Evolutionary conservation across 92 coral and sea anemone species (phyloP).

Genomic region (Phenganax marumi): DNA sequence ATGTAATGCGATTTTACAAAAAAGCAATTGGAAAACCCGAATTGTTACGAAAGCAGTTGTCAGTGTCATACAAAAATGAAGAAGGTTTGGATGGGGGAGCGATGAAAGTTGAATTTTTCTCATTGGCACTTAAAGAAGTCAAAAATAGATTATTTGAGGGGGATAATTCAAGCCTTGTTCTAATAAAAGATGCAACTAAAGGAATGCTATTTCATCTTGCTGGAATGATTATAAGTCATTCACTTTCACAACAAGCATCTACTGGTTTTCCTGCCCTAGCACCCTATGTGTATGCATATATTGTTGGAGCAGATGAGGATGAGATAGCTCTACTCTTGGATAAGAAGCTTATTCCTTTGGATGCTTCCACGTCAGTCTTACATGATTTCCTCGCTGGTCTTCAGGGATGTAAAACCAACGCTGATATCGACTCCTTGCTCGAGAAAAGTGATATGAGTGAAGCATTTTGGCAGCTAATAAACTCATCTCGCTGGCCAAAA

Average conservation of each 20-base stretch:
- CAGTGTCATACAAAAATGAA: constrained; percentile 56
- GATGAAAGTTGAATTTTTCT: constrained; percentile 53
- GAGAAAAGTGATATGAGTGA: constrained; percentile 40
- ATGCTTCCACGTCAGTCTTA: constrained; percentile 56
- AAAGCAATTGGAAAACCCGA: constrained; percentile 48
- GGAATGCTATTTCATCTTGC: constrained; percentile 56
- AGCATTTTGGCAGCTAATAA: constrained; percentile 55
- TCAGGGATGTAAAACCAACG: constrained; percentile 23
- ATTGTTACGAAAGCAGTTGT: constrained; percentile 44
- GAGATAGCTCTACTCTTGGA: constrained; percentile 39
- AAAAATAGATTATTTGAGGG: constrained; percentile 59
- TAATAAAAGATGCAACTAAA: constrained; percentile 61
- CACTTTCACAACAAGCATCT: constrained; percentile 49
- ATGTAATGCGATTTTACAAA: constrained; percentile 53
- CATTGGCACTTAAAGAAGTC: constrained; percentile 56
- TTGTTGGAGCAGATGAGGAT: constrained; percentile 47
- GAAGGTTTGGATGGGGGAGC: constrained; percentile 69
- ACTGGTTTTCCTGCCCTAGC: constrained; percentile 49
- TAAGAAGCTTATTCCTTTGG: constrained; percentile 47
- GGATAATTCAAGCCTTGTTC: constrained; percentile 35
- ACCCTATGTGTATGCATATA: constrained; percentile 50
- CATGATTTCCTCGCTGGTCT: constrained; percentile 48
- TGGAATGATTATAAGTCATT: constrained; percentile 51
- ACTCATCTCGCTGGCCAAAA: constrained; percentile 56
- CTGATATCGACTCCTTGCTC: constrained; percentile 30